Base-by-base conservation (phyloP, 2,797 vertebrate species). In the Arrhamphus sclerolepis region DNA sequence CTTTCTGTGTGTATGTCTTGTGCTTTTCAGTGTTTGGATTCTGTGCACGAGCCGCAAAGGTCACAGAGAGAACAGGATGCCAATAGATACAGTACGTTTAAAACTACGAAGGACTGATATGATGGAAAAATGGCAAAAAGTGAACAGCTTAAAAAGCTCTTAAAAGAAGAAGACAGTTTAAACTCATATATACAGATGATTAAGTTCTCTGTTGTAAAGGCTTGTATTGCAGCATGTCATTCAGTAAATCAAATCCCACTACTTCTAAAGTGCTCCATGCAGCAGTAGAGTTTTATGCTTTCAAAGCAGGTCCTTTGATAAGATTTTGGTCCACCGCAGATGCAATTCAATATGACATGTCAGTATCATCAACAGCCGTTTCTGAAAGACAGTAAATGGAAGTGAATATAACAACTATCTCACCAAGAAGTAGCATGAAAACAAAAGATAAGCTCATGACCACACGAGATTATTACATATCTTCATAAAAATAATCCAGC, bases 21-120 rank as follows among this genome's bases (percentile, higher is more conserved):
- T 74, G 65, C 59, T 58, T 70, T 31, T 51, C 65, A 1, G 41
- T 18, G 64, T 70, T 80, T 76, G 52, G 56, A 82, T 72, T 86
- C 68, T 1, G 62, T 53, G 55, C 70, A 62, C 28, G 39, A 7
- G 26, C 56, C 38, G 18, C 53, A 76, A 65, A 84, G 78, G 80
- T 81, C 80, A 73, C 55, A 52, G 21, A 6, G 55, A 58, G 60
- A 64, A 52, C 56, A 41, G 43, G 46, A 38, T 43, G 19, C 46
- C 47, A 22, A n/a, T 42, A 40, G 41, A 60, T 42, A 20, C 38
- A 11, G 57, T 42, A 19, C 5, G 46, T 49, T 18, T 19, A 6
- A 28, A 18, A 19, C 57, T 20, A 60, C 47, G 20, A 9, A 40
- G 47, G 38, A 7, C 9, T 21, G 38, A n/a, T n/a, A n/a, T n/a